Percentiles rank a stretch among this genome's conserved stretches.
Evolutionary conservation across 1,140 invertebrate species (phyloP).

Genomic region (Delia radicum): DNA sequence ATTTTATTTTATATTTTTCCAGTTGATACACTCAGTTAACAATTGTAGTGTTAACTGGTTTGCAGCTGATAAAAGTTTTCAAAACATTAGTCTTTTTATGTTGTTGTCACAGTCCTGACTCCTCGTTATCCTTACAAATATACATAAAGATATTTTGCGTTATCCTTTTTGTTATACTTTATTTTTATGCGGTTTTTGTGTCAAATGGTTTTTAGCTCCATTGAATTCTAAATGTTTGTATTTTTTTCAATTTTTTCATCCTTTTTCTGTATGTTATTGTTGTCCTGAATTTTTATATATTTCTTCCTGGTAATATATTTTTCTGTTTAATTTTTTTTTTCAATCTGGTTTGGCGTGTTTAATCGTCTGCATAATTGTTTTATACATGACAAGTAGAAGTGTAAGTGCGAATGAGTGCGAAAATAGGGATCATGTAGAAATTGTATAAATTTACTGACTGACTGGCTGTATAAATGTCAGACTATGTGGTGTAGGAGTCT

Average conservation of each 20-base stretch:
- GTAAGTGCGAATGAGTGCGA: not conserved
- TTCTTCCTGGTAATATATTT: too few species aligned
- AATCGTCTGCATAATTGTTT: constrained; percentile 52
- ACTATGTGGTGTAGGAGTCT: not conserved
- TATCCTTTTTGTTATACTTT: constrained; percentile 13
- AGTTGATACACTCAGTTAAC: not conserved
- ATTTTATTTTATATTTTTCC: not conserved
- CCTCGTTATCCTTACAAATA: constrained; percentile 1
- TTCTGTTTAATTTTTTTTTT: constrained; percentile 3
- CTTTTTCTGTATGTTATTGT: not conserved
- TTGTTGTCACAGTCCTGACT: not conserved
- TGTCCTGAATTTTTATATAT: not conserved
- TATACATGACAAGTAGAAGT: constrained; percentile 22
- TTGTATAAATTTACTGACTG: not conserved
- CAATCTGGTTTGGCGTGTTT: constrained; percentile 35
- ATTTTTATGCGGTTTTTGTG: constrained; percentile 23
- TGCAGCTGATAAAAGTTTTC: constrained; percentile 19
- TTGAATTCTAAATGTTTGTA: not conserved
- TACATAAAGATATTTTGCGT: not conserved
- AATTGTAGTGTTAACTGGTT: constrained; percentile 13
- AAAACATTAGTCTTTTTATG: constrained; percentile 7
- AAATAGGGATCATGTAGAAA: not conserved
- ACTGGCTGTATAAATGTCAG: too few species aligned
- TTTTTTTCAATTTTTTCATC: not conserved
- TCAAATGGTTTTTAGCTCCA: constrained; percentile 17